phyloP scores from a whole-genome alignment of 2,888 invertebrate species.

The Physocephala rufipes region DNA sequence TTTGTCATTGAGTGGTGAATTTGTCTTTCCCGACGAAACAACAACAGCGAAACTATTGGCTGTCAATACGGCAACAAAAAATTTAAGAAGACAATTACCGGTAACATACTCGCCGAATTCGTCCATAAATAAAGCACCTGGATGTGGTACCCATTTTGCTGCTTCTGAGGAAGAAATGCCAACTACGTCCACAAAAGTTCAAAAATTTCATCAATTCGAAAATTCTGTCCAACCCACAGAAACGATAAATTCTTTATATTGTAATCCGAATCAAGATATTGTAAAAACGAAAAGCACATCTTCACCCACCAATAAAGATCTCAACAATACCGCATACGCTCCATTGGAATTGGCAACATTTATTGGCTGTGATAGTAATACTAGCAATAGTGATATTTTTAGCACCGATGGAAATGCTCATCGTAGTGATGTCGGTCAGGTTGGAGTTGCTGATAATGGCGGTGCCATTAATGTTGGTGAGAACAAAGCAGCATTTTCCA shows the following conservation, averaged over 20 bases:
- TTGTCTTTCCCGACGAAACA: conserved; percentile 60
- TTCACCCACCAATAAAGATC: conserved; percentile 23
- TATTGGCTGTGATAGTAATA: conserved; percentile 27
- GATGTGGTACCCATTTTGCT: background rate
- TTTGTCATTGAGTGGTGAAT: conserved; percentile 47
- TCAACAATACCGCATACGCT: conserved; percentile 14
- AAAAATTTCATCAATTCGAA: background rate
- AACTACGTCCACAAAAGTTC: conserved; percentile 29
- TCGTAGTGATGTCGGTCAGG: too few species aligned
- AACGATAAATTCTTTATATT: conserved; percentile 40
- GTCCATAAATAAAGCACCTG: conserved; percentile 7
- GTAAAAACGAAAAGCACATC: conserved; percentile 32
- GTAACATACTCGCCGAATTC: conserved; percentile 27
- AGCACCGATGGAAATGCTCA: background rate
- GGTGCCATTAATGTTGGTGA: conserved; percentile 39
- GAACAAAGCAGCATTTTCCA: conserved; percentile 44
- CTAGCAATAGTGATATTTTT: conserved; percentile 22
- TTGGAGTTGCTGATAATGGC: conserved; percentile 19
- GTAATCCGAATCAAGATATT: conserved; percentile 32
- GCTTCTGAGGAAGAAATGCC: conserved; percentile 27
- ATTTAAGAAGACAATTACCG: conserved; percentile 57
- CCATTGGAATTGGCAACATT: conserved; percentile 10
- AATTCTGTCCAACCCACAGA: conserved; percentile 33
- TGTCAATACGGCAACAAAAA: conserved; percentile 57
- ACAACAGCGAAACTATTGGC: conserved; percentile 63